Conservation (phyloP, 92 coral and sea anemone genomes). For the Porites lobata region DNA sequence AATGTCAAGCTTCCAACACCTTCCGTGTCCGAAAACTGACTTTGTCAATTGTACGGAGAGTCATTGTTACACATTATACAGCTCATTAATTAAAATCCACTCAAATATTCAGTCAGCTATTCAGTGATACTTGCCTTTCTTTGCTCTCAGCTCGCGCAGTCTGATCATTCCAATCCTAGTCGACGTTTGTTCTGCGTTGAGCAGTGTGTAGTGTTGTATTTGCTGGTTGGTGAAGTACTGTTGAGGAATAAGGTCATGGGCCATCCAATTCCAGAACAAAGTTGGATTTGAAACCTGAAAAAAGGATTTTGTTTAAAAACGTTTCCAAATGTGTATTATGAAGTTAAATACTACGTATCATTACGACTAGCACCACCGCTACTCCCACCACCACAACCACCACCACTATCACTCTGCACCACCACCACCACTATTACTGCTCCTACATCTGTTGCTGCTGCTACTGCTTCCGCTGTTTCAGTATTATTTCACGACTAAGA, state of each 20-base stretch:
- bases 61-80: background rate
- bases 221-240: background rate
- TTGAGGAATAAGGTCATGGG: background rate
- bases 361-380: no score
- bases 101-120: no score
- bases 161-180: conserved; percentile 4
- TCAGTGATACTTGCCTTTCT: background rate
- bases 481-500: no score
- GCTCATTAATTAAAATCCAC: background rate
- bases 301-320: background rate
- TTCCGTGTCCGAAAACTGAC: background rate
- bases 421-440: no score
- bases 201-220: background rate
- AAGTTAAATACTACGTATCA: no score
- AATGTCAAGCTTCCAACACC: no score
- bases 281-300: background rate
- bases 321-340: no score
- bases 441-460: no score
- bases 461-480: no score
- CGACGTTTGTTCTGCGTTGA: background rate
- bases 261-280: conserved; percentile 5
- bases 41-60: no score
- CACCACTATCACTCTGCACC: no score
- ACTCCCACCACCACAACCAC: no score
- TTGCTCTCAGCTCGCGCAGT: conserved; percentile 7